phyloP scores from a whole-genome alignment of 23 tunicate species.

The Ascidia mentula region DNA sequence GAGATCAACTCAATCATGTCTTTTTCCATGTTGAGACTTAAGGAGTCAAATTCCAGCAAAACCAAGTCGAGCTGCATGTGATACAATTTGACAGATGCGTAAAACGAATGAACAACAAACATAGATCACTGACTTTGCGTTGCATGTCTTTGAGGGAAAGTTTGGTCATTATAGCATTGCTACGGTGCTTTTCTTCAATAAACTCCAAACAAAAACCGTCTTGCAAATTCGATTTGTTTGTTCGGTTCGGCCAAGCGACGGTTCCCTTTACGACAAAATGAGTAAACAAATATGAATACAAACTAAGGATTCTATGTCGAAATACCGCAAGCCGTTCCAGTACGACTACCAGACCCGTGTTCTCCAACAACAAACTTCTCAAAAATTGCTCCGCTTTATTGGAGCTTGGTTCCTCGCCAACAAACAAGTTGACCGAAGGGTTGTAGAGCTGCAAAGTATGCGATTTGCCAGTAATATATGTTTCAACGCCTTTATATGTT shows the following conservation, averaged over 20 bases:
- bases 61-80: too few species aligned
- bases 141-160: background rate
- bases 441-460: background rate
- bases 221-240: background rate
- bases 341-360: background rate
- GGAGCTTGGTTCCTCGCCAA: background rate
- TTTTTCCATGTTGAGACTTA: too few species aligned
- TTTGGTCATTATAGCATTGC: background rate
- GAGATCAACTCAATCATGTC: too few species aligned
- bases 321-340: background rate
- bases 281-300: background rate
- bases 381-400: background rate
- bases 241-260: background rate
- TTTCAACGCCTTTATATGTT: too few species aligned
- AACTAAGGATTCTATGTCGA: background rate
- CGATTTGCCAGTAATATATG: too few species aligned
- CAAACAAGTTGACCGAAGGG: background rate
- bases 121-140: background rate
- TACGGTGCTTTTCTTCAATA: background rate
- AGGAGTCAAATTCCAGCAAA: too few species aligned
- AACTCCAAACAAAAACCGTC: background rate
- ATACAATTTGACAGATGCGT: background rate
- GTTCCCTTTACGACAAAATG: background rate
- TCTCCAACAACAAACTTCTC: background rate
- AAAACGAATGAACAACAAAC: background rate